phyloP scores from a whole-genome alignment of 2,888 invertebrate species.

The Phragmatobia fuliginosa region DNA sequence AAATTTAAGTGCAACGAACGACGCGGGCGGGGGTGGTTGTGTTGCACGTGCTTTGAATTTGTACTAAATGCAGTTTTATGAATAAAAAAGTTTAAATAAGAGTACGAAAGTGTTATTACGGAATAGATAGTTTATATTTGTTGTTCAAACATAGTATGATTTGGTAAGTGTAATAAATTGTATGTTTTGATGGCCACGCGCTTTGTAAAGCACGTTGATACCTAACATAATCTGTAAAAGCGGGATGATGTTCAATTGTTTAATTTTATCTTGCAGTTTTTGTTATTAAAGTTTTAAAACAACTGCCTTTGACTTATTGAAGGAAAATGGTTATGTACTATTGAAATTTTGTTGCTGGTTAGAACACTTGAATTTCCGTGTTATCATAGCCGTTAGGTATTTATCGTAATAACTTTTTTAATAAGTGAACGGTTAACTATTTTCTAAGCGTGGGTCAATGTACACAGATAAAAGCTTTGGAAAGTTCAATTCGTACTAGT shows the following conservation, averaged over 20 bases:
- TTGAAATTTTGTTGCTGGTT: background rate
- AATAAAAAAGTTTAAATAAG: slow-evolving; percentile 51
- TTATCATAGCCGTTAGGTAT: slow-evolving; percentile 22
- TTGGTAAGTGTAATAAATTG: slow-evolving; percentile 62
- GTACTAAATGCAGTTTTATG: slow-evolving; percentile 53
- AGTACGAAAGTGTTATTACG: slow-evolving; percentile 29
- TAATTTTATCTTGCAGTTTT: slow-evolving; percentile 23
- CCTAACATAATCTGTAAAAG: slow-evolving; percentile 18
- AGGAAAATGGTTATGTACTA: background rate
- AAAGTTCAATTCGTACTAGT: slow-evolving; percentile 25
- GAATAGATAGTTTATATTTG: slow-evolving; percentile 25
- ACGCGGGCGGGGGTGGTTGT: slow-evolving; percentile 62
- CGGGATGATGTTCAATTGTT: slow-evolving; percentile 28
- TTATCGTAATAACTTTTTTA: slow-evolving; percentile 22
- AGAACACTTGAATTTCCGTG: slow-evolving; percentile 13
- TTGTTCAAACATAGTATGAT: slow-evolving; percentile 51
- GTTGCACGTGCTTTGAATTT: slow-evolving; percentile 57
- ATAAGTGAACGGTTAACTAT: slow-evolving; percentile 33
- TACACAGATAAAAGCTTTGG: slow-evolving; percentile 23
- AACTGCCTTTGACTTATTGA: slow-evolving; percentile 7
- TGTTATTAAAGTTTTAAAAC: slow-evolving; percentile 13
- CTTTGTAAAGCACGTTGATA: slow-evolving; percentile 60
- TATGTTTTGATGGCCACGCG: slow-evolving; percentile 61
- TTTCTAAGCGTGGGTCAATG: slow-evolving; percentile 30
- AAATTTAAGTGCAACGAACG: slow-evolving; percentile 59